Conservation (phyloP, 2,113 vertebrate species). For the Sitta europaea region DNA sequence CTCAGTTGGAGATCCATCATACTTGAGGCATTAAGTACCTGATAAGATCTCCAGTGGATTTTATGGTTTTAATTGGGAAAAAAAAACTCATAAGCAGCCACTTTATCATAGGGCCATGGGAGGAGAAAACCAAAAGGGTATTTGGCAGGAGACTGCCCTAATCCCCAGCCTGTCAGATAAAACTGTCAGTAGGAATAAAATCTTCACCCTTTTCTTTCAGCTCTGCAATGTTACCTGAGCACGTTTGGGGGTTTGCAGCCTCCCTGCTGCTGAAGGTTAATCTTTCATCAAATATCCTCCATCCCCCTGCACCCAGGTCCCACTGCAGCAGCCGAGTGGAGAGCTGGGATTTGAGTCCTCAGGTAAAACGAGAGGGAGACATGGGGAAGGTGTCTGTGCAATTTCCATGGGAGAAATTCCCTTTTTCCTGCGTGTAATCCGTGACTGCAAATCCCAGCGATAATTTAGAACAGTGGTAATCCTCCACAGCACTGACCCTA, state of each 20-base stretch:
- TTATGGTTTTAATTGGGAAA: background rate
- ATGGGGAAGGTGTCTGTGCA: background rate
- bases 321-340: background rate
- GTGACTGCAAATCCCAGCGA: background rate
- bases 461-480: constrained; percentile 53
- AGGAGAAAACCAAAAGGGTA: background rate
- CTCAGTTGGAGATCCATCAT: background rate
- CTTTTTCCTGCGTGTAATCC: constrained; percentile 38
- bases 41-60: background rate
- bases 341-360: background rate
- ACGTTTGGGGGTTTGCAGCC: background rate
- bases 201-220: background rate
- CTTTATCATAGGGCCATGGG: background rate
- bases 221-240: background rate
- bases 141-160: background rate
- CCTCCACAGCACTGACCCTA: constrained; percentile 1
- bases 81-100: background rate
- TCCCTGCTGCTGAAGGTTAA: background rate
- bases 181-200: background rate
- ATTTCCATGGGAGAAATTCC: background rate
- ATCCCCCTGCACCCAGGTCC: no score
- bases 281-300: no score
- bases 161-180: background rate
- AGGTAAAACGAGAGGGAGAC: background rate
- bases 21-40: background rate